A percentile compares a stretch with the other conserved stretches of the same genome.
These are phyloP conservation scores for Lottia gigantea DNA, from an alignment of 2,888 invertebrate genomes.

Conservation along the genomic window DNA sequence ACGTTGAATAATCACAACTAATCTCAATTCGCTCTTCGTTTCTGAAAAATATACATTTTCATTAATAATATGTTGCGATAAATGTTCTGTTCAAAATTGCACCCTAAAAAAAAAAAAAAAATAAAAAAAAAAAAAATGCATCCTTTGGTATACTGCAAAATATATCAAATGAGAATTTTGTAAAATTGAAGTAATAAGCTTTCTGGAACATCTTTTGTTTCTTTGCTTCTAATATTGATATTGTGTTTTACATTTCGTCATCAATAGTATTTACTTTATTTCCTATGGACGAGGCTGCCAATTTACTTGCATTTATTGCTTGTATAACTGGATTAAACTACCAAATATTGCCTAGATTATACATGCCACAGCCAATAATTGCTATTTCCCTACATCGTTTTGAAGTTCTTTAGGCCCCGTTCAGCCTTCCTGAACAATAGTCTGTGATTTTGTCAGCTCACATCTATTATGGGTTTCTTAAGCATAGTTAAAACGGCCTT, in stretches of 20 bases:
- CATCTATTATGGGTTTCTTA: not conserved
- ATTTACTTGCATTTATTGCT: not conserved
- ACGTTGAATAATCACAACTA: too few species aligned
- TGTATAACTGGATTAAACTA: not conserved
- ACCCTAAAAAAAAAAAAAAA: too few species aligned
- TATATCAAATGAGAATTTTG: too few species aligned
- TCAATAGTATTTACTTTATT: not conserved
- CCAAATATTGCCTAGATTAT: not conserved
- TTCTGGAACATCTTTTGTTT: too few species aligned
- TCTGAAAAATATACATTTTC: too few species aligned
- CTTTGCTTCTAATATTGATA: too few species aligned
- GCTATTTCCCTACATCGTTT: not conserved
- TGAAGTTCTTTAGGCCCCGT: not conserved
- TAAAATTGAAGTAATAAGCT: too few species aligned
- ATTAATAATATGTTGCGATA: too few species aligned
- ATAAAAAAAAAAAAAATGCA: too few species aligned
- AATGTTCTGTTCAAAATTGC: too few species aligned
- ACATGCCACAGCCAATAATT: not conserved
- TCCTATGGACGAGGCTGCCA: not conserved
- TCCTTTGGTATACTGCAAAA: too few species aligned
- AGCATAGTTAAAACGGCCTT: not conserved
- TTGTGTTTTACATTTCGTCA: not conserved
- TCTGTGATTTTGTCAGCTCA: not conserved
- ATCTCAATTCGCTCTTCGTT: too few species aligned
- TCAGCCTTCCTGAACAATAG: not conserved